Base-by-base conservation (phyloP, 2,888 invertebrate species). In the Hydrotaea diabolus region DNA sequence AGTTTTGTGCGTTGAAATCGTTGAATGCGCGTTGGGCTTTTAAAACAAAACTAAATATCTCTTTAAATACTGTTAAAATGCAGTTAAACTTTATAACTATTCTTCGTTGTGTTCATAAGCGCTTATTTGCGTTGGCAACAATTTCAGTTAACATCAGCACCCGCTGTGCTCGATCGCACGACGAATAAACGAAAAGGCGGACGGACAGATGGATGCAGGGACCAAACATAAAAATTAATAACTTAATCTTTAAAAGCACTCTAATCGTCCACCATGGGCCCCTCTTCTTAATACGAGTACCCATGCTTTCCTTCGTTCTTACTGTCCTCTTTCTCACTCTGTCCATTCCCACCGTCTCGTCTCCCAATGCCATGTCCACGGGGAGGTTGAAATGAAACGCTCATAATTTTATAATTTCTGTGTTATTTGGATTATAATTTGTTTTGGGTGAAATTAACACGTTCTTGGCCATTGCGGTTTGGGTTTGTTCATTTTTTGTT, bases 231-330 rank as follows among this genome's bases (percentile, higher is more conserved):
- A 85, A 79, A 85, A 82, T 85, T 85, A 85, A 85, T 85, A 85
- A 85, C 85, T 85, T 85, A 85, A 85, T 85, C 85, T 85, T 66
- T 69, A 74, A 82, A 85, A 82, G 85, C 85, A 62, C 74, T 82
- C 79, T 85, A 85, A 82, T 85, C 84, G 81, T 84, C 74, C 39
- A 39, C 39, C 39, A 8, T 31, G 31, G 49, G 77, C 17, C 53
- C 55, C 39, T 21, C 66, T 77, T 75, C 43, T 49, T n/a, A n/a
- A n/a, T n/a, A n/a, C n/a, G n/a, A n/a, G n/a, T n/a, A n/a, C 49
- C n/a, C 3, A 13, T 8, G 3, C 49, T 49, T 13, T 49, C 49
- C 8, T 49, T 43, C 43, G n/a, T 5, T 49, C n/a, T 15, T 49
- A 3, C 49, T 15, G 11, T 26, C 11, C 21, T 1, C 17, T 19